These are phyloP conservation scores for Ploceus nigricollis DNA, from an alignment of 2,113 vertebrate species.

Conservation along the genomic window DNA sequence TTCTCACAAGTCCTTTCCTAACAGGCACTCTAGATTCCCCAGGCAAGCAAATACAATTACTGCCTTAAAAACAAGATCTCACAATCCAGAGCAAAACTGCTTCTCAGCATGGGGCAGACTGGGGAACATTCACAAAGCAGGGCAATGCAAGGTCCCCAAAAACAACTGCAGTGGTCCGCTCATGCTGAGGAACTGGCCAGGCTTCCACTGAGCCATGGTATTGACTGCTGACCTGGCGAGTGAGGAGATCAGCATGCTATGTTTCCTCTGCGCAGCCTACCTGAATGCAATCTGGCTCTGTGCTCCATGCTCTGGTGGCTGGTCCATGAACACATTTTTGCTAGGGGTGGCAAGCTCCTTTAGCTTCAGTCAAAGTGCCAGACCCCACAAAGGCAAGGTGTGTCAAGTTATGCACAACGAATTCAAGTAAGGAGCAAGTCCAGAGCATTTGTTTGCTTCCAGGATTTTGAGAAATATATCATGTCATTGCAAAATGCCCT, in stretches of 20 bases:
- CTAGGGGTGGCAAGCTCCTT: not conserved
- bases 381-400: not conserved
- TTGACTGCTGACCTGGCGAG: not conserved
- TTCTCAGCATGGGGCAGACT: not conserved
- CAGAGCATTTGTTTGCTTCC: not conserved
- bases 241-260: not conserved
- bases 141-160: not conserved
- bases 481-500: not conserved
- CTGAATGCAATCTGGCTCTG: not conserved
- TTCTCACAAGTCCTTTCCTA: not conserved
- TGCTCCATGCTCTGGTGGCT: not conserved
- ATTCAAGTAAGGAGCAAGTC: not conserved
- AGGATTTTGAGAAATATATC: not conserved
- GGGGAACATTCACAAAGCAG: not conserved
- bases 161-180: not conserved
- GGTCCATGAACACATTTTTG: not conserved
- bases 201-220: not conserved
- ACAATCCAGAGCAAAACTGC: not conserved
- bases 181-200: not conserved
- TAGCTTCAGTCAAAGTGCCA: not conserved
- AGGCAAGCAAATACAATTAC: conserved; percentile 2
- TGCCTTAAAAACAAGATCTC: not conserved
- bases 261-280: not conserved
- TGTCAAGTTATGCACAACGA: not conserved
- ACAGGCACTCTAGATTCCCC: not conserved